Evolutionary conservation across 37 sponge, comb jelly and placozoan genomes (phyloP), one percentile per base, ranked within the genome.

Genomic region (Aplysina aerophoba): DNA sequence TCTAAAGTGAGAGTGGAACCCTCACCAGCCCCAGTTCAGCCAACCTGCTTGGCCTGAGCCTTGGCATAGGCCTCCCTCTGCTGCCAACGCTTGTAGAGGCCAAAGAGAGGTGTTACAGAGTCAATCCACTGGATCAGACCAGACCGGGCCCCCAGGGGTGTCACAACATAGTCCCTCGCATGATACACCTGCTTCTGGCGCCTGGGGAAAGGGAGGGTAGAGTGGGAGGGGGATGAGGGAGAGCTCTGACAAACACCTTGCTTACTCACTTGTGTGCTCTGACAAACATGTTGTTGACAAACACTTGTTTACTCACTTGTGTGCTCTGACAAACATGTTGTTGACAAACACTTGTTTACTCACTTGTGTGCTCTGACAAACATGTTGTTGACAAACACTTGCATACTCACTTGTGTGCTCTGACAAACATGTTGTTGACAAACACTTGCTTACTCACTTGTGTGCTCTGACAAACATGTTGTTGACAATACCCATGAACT

Each of bases 51-150:
- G 74, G 86, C 19, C 38, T 68, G 71, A 6, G 91, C 89, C 37
- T 87, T 95, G 57, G 92, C 92, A 72, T 86, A 81, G 4, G 92
- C 89, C 59, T 97, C 98, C 78, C 98, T 85, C 86, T 97, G 98
- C 59, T 97, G 98, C 97, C 99, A 98, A 12, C 99, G 57, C 81
- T 98, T 97, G 91, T 97, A 97, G 80, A 97, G 91, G 20, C 95
- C 93, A 90, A 96, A 98, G 41, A 98, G 87, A 16, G 99, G 97
- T 24, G 99, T 97, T 28, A 92, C 95, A 50, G 77, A 61, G 73
- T 96, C 93, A 44, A 98, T 95, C 99, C 99, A 98, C 83, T 98
- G 94, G 81, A 98, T 96, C 34, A 98, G 93, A 24, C 99, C 99
- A 24, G 99, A 98, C 44, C 95, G 77, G 4, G 93, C 93, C 20